Evolutionary conservation across 1,140 invertebrate genomes (phyloP), one percentile per base, ranked within the genome.

Genomic region (Lepidotrigona ventralis): DNA sequence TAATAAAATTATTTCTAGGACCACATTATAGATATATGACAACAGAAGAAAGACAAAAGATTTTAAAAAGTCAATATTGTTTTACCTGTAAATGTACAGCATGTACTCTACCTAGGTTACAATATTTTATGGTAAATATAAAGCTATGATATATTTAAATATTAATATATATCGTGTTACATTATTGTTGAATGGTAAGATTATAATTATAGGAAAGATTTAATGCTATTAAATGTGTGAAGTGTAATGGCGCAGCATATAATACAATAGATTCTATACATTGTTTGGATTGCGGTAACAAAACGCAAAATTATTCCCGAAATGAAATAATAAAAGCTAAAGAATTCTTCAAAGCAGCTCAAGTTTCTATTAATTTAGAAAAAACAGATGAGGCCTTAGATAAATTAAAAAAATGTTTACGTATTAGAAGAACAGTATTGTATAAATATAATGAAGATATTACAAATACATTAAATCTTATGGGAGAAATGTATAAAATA

Each of bases 51-150:
- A 94, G 97, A 74, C 95, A 96, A 85, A 90, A 95, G 56, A 87
- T 91, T n/a, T 92, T 98, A 8, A 91, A 93, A 72, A 94, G 93
- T 26, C 97, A 97, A 89, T 98, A 98, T 91, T 95, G 94, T 92
- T 98, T 98, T 91, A 92, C 91, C 1, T 98, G 97, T 91, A 85
- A 91, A 26, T 98, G 97, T 93, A 72, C 90, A 53, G 93, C 95
- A 9, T 98, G 97, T 88, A 93, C 91, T 39, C 92, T 94, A 88
- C 90, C 92, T 14, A 88, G 94, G 75, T 91, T 94, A 64, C 89
- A 92, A 71, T 92, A 95, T 84, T 96, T 95, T 90, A 91, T 94
- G 83, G 96, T 96, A 91, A 93, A 88, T 88, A 74, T 3, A 58
- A 72, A 14, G 19, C n/a, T 60, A 60, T 60, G n/a, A 60, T 14